phyloP scores from a whole-genome alignment of 2,113 vertebrate species.

The Gambusia holbrooki region DNA sequence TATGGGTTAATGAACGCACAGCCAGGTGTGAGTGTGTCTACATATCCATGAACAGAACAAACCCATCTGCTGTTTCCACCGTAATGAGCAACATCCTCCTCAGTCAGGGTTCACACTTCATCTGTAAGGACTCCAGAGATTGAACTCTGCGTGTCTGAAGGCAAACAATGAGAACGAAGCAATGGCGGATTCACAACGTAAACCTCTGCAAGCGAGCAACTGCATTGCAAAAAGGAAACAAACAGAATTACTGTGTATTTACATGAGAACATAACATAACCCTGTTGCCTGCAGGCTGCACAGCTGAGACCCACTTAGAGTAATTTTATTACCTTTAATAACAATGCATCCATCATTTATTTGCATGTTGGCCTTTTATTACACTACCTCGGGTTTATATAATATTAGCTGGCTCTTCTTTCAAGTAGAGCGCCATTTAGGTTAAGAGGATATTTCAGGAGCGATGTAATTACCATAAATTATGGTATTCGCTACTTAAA shows the following conservation, averaged over 20 bases:
- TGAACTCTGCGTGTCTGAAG: neutral
- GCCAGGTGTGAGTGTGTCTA: slow-evolving; percentile 63
- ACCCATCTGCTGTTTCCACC: slow-evolving; percentile 70
- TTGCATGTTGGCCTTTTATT: too few relatives aligned
- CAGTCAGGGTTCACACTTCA: slow-evolving; percentile 63
- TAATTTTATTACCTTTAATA: slow-evolving; percentile 19
- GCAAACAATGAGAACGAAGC: slow-evolving; percentile 5
- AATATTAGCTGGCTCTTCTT: too few relatives aligned
- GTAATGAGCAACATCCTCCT: slow-evolving; percentile 63
- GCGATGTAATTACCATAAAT: too few relatives aligned
- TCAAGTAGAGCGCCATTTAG: too few relatives aligned
- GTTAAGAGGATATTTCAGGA: too few relatives aligned
- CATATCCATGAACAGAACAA: slow-evolving; percentile 15
- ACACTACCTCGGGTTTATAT: too few relatives aligned
- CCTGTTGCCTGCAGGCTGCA: neutral
- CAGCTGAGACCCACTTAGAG: slow-evolving; percentile 35
- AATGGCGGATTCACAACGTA: slow-evolving; percentile 4
- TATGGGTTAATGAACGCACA: slow-evolving; percentile 70
- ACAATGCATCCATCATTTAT: too few relatives aligned
- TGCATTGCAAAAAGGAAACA: neutral
- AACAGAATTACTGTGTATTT: slow-evolving; percentile 1
- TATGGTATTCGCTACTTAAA: too few relatives aligned
- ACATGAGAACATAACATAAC: neutral
- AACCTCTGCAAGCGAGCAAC: slow-evolving; percentile 9
- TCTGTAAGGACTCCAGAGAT: slow-evolving; percentile 48